phyloP scores from a whole-genome alignment of 2,797 vertebrate species.

The Lithobates pipiens region DNA sequence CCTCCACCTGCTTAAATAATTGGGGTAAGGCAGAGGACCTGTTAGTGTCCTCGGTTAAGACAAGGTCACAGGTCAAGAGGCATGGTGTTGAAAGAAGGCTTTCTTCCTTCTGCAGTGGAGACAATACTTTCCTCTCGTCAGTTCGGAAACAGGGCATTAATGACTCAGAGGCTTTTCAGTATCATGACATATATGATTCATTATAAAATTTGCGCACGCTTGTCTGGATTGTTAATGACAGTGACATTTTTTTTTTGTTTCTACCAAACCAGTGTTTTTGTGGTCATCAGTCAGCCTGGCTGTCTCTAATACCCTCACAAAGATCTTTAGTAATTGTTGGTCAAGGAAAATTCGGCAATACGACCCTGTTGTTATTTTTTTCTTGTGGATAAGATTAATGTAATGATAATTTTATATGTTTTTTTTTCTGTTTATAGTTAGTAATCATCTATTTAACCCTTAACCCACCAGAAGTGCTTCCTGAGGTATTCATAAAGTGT shows the following conservation, averaged over 20 bases:
- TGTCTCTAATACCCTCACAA: not conserved
- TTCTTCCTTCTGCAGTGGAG: conserved; percentile 6
- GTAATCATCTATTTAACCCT: no score
- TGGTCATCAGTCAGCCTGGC: not conserved
- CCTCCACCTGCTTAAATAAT: conserved; percentile 44
- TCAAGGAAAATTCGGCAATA: no score
- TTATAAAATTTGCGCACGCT: conserved; percentile 28
- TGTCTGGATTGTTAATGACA: conserved; percentile 18
- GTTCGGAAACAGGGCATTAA: conserved; percentile 17
- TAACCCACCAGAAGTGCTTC: no score
- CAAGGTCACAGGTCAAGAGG: conserved; percentile 44
- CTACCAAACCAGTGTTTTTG: not conserved
- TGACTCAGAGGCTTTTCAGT: conserved; percentile 16
- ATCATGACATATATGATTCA: conserved; percentile 36
- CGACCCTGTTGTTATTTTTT: no score
- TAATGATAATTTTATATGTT: no score
- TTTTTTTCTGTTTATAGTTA: no score
- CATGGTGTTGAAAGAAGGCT: not conserved
- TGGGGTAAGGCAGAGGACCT: conserved; percentile 3
- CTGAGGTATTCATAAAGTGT: no score
- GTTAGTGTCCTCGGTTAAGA: conserved; percentile 27
- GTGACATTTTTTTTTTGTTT: not conserved
- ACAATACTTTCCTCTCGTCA: conserved; percentile 16
- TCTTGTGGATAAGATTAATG: no score
- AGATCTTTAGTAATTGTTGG: no score